Base-by-base conservation (phyloP, 2,888 invertebrate species). In the Taenaris catops region DNA sequence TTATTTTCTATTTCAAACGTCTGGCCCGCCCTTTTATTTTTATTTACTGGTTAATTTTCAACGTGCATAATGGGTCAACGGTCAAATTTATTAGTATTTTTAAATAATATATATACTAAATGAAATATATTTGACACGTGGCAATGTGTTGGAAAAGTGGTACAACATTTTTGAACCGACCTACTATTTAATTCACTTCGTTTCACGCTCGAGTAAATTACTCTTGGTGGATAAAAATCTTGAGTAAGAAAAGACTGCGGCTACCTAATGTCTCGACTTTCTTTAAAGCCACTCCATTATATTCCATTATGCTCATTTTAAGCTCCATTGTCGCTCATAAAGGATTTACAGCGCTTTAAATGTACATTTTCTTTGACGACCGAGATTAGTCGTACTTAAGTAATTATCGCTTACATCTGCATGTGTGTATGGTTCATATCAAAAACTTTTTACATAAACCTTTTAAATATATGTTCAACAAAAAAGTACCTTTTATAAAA, bases 21-120 rank as follows among this genome's bases (percentile, higher is more conserved):
- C 9, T 11, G 6, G 7, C 7, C 2, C 1, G 8, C 6, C 8
- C 20, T 20, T 5, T 7, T 7, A 11, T 6, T 43, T 53, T 56
- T 57, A 63, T 67, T 67, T 66, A 63, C 65, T 63, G 58, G 55
- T 54, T 55, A 55, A 59, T 62, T 49, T 53, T 51, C 48, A 53
- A 44, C 48, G 44, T 50, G 49, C 55, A 63, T 72, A 72, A 74
- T 73, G 71, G 63, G 63, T 50, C 29, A 38, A 25, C 44, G 47
- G 51, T 49, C 38, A 26, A 39, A 44, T 43, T 53, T 59, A 41
- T 45, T 45, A 43, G 35, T 45, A 31, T 41, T 46, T 45, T 38
- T 38, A 20, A 36, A 41, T 34, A n/a, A n/a, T n/a, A n/a, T n/a
- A n/a, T n/a, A n/a, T n/a, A n/a, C n/a, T n/a, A n/a, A n/a, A n/a